Conservation (phyloP, 2,113 vertebrate species). For the Charina bottae region DNA sequence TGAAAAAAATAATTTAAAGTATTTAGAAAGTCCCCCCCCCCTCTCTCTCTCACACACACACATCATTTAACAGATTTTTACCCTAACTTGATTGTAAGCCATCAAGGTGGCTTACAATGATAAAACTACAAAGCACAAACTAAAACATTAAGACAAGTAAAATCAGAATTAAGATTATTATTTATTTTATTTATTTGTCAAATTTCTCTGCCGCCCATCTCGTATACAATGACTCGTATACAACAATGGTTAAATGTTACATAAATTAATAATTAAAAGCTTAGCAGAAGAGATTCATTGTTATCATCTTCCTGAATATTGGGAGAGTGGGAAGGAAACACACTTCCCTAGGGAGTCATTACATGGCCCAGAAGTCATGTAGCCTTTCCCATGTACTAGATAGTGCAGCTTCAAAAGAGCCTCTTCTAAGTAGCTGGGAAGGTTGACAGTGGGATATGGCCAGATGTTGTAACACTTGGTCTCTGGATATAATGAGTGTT, state of each 20-base stretch:
- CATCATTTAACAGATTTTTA: slow-evolving; percentile 45
- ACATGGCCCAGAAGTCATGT: background rate
- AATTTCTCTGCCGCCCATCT: too few species aligned
- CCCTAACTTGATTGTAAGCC: background rate
- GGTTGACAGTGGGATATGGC: background rate
- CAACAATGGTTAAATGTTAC: too few species aligned
- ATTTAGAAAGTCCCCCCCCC: slow-evolving; percentile 7
- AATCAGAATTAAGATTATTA: background rate
- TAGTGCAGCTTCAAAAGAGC: background rate
- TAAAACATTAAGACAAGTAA: background rate
- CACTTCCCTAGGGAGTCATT: background rate
- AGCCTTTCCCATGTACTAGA: background rate
- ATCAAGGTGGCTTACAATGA: background rate
- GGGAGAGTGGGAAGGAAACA: background rate
- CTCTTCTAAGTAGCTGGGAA: background rate
- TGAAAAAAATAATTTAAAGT: slow-evolving; percentile 33
- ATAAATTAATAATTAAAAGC: background rate
- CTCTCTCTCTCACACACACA: slow-evolving; percentile 26
- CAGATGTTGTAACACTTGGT: background rate
- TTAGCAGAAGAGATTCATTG: background rate
- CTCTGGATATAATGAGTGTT: background rate
- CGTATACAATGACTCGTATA: too few species aligned
- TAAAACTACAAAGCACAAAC: background rate
- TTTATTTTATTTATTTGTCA: too few species aligned
- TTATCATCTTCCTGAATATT: slow-evolving; percentile 39